Conservation (phyloP, 2,113 vertebrate species). For the Lagopus leucura region DNA sequence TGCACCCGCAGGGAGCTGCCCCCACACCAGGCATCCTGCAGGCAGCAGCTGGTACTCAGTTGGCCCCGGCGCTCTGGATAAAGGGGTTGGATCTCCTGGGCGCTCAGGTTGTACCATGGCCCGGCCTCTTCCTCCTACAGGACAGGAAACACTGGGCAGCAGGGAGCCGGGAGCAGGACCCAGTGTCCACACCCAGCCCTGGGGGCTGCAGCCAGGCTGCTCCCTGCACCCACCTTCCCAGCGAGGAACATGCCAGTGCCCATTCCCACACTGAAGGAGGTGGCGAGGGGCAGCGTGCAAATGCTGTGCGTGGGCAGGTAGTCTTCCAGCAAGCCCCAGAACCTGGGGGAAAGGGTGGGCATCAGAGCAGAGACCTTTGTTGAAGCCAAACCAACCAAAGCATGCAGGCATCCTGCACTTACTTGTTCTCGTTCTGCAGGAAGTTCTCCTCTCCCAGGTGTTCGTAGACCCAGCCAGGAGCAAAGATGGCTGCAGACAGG, state of each 20-base stretch:
- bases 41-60: conserved; percentile 81
- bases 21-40: conserved; percentile 87
- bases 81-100: conserved; percentile 90
- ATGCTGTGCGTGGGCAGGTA: conserved; percentile 83
- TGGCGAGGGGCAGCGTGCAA: conserved; percentile 84
- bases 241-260: conserved; percentile 84
- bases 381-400: rapidly evolving
- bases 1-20: conserved; percentile 87
- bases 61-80: conserved; percentile 71
- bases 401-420: neutral
- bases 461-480: conserved; percentile 98
- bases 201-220: rapidly evolving
- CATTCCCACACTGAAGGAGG: conserved; percentile 93
- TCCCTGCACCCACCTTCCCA: conserved; percentile 79
- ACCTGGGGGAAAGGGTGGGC: conserved; percentile 70
- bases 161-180: rapidly evolving
- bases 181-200: neutral
- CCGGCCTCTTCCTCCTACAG: conserved; percentile 78
- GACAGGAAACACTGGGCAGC: rapidly evolving
- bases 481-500: conserved; percentile 91
- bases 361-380: neutral
- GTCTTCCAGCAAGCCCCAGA: conserved; percentile 84
- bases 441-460: conserved; percentile 84
- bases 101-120: conserved; percentile 87
- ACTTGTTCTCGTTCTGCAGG: conserved; percentile 90